These are phyloP conservation scores for Isichthys henryi DNA, from an alignment of 2,113 vertebrate genomes.

Conservation along the genomic window DNA sequence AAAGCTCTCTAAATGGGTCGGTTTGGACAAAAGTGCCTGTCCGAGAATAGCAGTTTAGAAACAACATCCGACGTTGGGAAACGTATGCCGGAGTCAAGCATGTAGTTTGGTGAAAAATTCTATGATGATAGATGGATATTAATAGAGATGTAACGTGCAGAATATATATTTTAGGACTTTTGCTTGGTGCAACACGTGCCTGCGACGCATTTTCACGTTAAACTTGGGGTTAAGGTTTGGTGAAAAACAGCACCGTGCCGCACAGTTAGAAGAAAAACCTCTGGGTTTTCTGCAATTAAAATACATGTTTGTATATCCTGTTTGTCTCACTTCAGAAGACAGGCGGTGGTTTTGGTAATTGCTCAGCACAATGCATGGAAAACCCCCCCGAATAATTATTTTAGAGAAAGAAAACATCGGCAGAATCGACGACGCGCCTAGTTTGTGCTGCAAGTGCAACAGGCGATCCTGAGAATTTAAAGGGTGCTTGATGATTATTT, in stretches of 20 bases:
- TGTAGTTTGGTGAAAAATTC: neutral
- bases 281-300: neutral
- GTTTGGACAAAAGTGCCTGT: neutral
- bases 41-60: neutral
- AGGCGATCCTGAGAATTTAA: neutral
- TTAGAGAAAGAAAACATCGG: neutral
- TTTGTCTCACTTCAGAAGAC: slow-evolving; percentile 6
- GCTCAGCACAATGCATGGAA: neutral
- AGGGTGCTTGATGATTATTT: neutral
- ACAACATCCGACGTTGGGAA: neutral
- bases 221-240: neutral
- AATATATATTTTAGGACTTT: neutral
- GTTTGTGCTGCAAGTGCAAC: neutral
- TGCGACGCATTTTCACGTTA: neutral
- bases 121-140: neutral
- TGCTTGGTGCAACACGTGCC: neutral
- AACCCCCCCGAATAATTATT: neutral
- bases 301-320: slow-evolving; percentile 4
- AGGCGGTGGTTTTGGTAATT: neutral
- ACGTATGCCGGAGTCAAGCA: neutral
- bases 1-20: neutral
- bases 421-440: neutral
- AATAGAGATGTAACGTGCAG: neutral
- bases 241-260: neutral
- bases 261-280: neutral